Evolutionary conservation across 2,888 invertebrate species (phyloP).

Genomic region (Busseola fusca): DNA sequence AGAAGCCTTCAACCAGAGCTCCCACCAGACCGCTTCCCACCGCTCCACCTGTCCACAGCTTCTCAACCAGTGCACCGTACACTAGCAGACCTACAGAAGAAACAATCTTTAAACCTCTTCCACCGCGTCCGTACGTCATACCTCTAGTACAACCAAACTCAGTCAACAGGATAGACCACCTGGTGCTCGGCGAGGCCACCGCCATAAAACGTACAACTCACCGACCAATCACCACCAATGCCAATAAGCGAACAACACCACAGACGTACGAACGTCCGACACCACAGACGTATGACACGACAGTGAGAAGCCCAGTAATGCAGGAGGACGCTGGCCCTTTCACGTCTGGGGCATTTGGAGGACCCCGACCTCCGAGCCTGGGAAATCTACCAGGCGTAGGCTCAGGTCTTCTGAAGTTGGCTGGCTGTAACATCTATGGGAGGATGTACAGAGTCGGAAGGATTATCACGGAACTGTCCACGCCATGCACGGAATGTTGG

Average conservation of each 20-base stretch:
- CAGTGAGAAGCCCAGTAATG: constrained; percentile 55
- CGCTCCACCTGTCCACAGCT: constrained; percentile 17
- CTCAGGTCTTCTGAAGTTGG: constrained; percentile 92
- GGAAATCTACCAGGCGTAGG: constrained; percentile 67
- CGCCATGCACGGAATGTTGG: constrained; percentile 94
- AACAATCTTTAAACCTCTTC: constrained; percentile 72
- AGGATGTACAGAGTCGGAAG: constrained; percentile 95
- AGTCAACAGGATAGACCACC: constrained; percentile 82
- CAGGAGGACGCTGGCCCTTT: constrained; percentile 60
- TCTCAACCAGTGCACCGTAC: constrained; percentile 55
- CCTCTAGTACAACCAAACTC: constrained; percentile 71
- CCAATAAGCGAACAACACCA: constrained; percentile 45
- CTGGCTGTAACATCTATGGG: constrained; percentile 97
- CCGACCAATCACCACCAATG: constrained; percentile 65
- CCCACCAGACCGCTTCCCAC: constrained; percentile 57
- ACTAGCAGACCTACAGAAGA: constrained; percentile 58
- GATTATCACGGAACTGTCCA: constrained; percentile 94
- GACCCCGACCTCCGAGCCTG: constrained; percentile 63
- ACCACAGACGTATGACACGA: constrained; percentile 42
- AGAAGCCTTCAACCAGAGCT: constrained; percentile 36
- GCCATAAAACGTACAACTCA: constrained; percentile 76
- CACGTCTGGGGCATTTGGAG: constrained; percentile 61
- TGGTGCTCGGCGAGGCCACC: constrained; percentile 83
- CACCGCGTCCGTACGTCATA: constrained; percentile 66
- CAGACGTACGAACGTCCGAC: constrained; percentile 33